These are phyloP conservation scores for Ariolimax columbianus DNA, from an alignment of 2,888 invertebrate genomes.

Conservation along the genomic window DNA sequence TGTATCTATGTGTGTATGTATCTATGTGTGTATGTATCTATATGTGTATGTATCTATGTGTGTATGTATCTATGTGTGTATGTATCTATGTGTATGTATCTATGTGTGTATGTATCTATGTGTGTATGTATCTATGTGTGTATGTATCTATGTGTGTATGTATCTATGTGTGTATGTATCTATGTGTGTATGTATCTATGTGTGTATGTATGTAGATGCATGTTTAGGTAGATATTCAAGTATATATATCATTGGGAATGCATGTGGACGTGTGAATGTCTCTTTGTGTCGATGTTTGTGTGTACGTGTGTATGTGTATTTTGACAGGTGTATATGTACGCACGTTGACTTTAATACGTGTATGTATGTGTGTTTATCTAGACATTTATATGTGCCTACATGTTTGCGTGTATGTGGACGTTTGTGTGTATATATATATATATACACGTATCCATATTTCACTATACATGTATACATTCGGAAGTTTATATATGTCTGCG, in stretches of 20 bases:
- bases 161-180: not conserved
- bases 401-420: not conserved
- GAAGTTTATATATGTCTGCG: not conserved
- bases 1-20: not conserved
- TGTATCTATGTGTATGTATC: not conserved
- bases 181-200: not conserved
- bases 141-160: not conserved
- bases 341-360: not conserved
- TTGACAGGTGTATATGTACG: not conserved
- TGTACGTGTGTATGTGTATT: too few species aligned
- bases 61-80: not conserved
- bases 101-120: slow-evolving; percentile 26
- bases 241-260: not conserved
- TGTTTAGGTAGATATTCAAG: not conserved
- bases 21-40: not conserved
- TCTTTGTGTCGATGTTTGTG: too few species aligned
- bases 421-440: slow-evolving; percentile 16
- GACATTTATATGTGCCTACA: not conserved
- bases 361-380: not conserved
- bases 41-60: not conserved
- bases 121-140: slow-evolving; percentile 15
- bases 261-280: too few species aligned
- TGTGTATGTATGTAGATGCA: not conserved
- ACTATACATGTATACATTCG: slow-evolving; percentile 10
- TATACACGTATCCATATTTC: slow-evolving; percentile 1